Percentiles rank a stretch among this genome's conserved stretches.
Conservation (phyloP, 1,140 invertebrate genomes). For the Limonius californicus region DNA sequence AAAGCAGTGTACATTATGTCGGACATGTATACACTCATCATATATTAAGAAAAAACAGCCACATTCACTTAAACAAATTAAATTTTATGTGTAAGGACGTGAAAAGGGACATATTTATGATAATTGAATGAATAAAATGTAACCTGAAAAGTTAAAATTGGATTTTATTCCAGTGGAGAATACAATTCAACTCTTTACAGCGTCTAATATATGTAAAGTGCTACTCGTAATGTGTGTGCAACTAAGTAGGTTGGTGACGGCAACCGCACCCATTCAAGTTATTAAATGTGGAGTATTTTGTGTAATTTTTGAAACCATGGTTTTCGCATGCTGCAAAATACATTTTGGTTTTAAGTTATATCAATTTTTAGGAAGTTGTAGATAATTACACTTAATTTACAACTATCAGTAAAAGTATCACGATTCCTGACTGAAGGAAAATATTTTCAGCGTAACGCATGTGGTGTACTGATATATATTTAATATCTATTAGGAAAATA, state of each 20-base stretch:
- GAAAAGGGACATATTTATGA: constrained; percentile 44
- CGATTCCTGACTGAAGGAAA: too few species aligned
- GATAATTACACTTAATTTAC: too few species aligned
- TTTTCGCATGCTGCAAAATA: too few species aligned
- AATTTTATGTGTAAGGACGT: constrained; percentile 40
- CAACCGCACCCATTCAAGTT: background rate
- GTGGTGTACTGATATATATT: too few species aligned
- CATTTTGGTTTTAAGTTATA: too few species aligned
- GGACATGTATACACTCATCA: background rate
- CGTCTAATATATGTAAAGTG: constrained; percentile 41
- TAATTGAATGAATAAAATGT: constrained; percentile 46
- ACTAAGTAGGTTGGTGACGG: constrained; percentile 2
- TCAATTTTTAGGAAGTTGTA: too few species aligned
- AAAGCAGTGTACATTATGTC: too few species aligned
- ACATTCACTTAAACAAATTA: constrained; percentile 39
- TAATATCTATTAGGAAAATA: too few species aligned
- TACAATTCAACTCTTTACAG: constrained; percentile 35
- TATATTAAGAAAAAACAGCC: constrained; percentile 24
- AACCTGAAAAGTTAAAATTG: constrained; percentile 38
- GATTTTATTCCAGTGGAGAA: constrained; percentile 36
- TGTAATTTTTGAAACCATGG: background rate
- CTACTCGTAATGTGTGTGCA: constrained; percentile 7
- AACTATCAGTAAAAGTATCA: too few species aligned
- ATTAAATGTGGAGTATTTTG: background rate
- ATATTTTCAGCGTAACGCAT: too few species aligned